A percentile compares a stretch with the other conserved stretches of the same genome.
Evolutionary conservation across 2,888 invertebrate genomes (phyloP).

Genomic region (Cyaniris semiargus): DNA sequence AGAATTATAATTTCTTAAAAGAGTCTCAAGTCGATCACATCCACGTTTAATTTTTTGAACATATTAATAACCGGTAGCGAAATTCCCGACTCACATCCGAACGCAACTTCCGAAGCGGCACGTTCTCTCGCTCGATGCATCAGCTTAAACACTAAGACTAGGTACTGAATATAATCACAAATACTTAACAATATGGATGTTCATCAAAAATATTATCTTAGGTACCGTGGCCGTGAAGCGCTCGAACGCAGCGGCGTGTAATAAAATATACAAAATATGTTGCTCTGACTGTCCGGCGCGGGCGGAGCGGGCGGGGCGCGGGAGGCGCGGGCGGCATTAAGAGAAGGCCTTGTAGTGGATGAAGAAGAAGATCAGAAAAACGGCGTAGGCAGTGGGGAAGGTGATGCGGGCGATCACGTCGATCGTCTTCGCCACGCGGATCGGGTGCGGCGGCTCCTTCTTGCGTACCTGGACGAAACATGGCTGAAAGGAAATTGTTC

Average conservation of each 20-base stretch:
- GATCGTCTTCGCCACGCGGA: constrained; percentile 95
- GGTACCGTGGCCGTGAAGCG: constrained; percentile 50
- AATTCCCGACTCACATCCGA: constrained; percentile 40
- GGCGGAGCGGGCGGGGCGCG: constrained; percentile 49
- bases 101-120: constrained; percentile 50
- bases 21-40: constrained; percentile 30
- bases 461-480: constrained; percentile 93
- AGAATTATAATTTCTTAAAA: constrained; percentile 45
- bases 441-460: constrained; percentile 95
- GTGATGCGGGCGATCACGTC: constrained; percentile 96
- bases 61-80: constrained; percentile 62
- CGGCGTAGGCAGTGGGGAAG: constrained; percentile 95
- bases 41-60: constrained; percentile 39
- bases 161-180: constrained; percentile 58
- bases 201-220: constrained; percentile 54
- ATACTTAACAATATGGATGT: constrained; percentile 54
- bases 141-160: constrained; percentile 22
- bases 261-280: constrained; percentile 53
- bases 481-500: constrained; percentile 82
- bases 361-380: constrained; percentile 97
- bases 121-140: background rate
- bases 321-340: constrained; percentile 72
- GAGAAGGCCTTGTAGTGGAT: constrained; percentile 94
- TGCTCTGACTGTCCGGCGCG: constrained; percentile 54
- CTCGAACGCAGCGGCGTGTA: constrained; percentile 55